These are phyloP conservation scores for Phortica variegata DNA, from an alignment of 1,140 invertebrate species.

Conservation along the genomic window DNA sequence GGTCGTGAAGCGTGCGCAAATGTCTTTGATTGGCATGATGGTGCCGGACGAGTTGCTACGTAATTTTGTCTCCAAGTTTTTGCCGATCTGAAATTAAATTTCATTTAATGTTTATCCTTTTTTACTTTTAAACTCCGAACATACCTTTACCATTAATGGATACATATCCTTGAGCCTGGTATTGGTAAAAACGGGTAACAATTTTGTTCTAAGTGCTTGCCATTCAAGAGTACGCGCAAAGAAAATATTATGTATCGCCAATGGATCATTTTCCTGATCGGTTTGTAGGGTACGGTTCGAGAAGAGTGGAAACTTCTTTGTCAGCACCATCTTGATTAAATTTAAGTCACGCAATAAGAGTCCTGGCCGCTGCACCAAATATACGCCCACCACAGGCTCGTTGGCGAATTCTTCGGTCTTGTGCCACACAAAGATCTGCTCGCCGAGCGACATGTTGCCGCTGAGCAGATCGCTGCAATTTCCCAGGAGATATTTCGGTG, in stretches of 20 bases:
- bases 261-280: constrained; percentile 32
- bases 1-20: constrained; percentile 60
- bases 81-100: constrained; percentile 26
- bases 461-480: constrained; percentile 33
- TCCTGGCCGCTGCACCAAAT: constrained; percentile 51
- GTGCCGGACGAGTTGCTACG: neutral
- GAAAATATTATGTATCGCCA: constrained; percentile 42
- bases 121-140: neutral
- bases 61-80: constrained; percentile 30
- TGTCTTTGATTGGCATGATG: constrained; percentile 43
- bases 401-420: constrained; percentile 25
- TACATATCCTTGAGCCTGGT: constrained; percentile 63
- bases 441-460: constrained; percentile 13
- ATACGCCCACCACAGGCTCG: constrained; percentile 50
- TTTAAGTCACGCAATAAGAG: constrained; percentile 59
- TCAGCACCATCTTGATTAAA: constrained; percentile 59
- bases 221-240: constrained; percentile 48
- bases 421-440: constrained; percentile 25
- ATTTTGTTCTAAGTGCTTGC: constrained; percentile 59
- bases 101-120: neutral
- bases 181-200: constrained; percentile 61
- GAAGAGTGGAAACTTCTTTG: constrained; percentile 58
- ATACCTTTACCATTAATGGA: constrained; percentile 56
- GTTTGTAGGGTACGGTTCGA: constrained; percentile 31
- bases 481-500: constrained; percentile 44